phyloP scores from a whole-genome alignment of 2,888 invertebrate species.

The Pachydiplax longipennis region DNA sequence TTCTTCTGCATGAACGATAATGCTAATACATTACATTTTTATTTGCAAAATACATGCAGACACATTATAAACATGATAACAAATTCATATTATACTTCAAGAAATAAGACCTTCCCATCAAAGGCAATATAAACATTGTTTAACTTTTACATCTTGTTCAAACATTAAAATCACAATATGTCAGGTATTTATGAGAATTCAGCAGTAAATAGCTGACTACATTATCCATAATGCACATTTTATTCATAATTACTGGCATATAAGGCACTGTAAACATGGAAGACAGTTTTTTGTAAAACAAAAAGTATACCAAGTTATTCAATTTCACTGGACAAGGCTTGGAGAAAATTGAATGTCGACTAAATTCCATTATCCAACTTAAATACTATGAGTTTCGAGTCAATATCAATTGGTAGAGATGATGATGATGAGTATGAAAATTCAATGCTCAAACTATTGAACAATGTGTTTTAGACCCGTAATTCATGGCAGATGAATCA shows the following conservation, averaged over 20 bases:
- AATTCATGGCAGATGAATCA: not conserved
- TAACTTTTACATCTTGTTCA: not conserved
- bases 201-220: no score
- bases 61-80: not conserved
- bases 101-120: not conserved
- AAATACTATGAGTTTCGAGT: no score
- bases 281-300: not conserved
- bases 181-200: not conserved
- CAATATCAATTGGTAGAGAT: not conserved
- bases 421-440: not conserved
- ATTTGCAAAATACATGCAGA: not conserved
- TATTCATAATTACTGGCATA: not conserved
- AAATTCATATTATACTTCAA: not conserved
- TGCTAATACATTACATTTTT: not conserved
- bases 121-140: not conserved
- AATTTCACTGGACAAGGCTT: not conserved
- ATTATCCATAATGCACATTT: not conserved
- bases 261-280: conserved; percentile 31
- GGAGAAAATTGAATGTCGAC: no score
- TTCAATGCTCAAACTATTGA: not conserved
- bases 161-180: not conserved
- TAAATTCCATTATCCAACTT: no score
- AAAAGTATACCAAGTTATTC: not conserved
- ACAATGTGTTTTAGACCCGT: not conserved
- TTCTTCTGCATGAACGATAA: no score